Percentiles rank a stretch among this genome's conserved stretches.
Evolutionary conservation across 2,113 vertebrate species (phyloP).

Genomic region (Carassius auratus): DNA sequence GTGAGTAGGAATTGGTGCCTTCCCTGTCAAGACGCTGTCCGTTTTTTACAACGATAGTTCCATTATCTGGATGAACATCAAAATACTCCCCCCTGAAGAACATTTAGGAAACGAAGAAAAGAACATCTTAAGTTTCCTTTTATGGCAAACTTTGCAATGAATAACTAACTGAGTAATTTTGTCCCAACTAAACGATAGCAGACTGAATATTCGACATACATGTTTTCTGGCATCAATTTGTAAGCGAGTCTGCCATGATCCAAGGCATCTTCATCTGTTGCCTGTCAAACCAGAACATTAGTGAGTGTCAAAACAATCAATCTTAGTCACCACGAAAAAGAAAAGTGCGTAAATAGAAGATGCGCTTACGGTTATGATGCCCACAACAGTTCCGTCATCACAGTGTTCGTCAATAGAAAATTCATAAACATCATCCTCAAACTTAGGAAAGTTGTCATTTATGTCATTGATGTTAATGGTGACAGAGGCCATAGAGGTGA

Average conservation of each 20-base stretch:
- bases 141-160: neutral
- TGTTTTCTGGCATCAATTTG: constrained; percentile 79
- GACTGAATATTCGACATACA: constrained; percentile 76
- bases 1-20: constrained; percentile 74
- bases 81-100: constrained; percentile 75
- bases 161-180: neutral
- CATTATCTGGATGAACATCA: constrained; percentile 68
- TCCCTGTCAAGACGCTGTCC: constrained; percentile 80
- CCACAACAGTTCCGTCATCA: constrained; percentile 62
- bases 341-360: neutral
- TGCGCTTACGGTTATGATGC: constrained; percentile 76
- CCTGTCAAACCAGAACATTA: constrained; percentile 71
- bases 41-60: constrained; percentile 75
- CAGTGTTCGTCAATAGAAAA: constrained; percentile 76
- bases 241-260: constrained; percentile 80
- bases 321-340: neutral
- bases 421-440: constrained; percentile 72
- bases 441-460: constrained; percentile 87
- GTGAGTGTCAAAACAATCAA: neutral
- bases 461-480: constrained; percentile 81
- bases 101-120: neutral
- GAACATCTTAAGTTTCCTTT: neutral
- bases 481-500: constrained; percentile 74
- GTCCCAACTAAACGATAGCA: neutral
- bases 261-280: constrained; percentile 83